These are phyloP conservation scores for Mesitornis unicolor DNA, from an alignment of 2,113 vertebrate species.

Conservation along the genomic window DNA sequence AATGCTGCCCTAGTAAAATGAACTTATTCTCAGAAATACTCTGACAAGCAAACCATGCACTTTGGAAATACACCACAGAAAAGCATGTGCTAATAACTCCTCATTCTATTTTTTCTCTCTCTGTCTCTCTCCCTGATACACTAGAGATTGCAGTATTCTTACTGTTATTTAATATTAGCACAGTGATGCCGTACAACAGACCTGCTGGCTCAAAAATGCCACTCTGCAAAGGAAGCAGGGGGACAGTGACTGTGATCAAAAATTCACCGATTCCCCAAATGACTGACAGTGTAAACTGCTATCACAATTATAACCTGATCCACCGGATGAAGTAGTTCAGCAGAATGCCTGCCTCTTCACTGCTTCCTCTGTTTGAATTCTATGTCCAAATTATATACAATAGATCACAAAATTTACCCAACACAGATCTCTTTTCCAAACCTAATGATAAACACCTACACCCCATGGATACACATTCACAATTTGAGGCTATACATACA, in stretches of 20 bases:
- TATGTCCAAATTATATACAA: too few species aligned
- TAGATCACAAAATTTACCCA: background rate
- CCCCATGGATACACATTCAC: background rate
- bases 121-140: background rate
- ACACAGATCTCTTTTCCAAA: background rate
- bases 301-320: slow-evolving; percentile 44
- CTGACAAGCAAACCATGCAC: background rate
- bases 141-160: slow-evolving; percentile 25
- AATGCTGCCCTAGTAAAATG: background rate
- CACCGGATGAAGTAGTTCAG: slow-evolving; percentile 18
- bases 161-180: too few species aligned
- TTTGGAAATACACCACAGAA: background rate
- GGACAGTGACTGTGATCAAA: background rate
- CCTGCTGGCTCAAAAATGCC: background rate
- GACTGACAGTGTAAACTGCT: slow-evolving; percentile 21
- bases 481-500: slow-evolving; percentile 18
- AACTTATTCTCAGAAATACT: background rate
- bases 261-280: background rate
- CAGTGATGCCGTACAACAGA: too few species aligned
- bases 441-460: background rate
- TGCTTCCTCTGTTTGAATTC: background rate
- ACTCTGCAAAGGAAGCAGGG: background rate
- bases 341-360: slow-evolving; percentile 12
- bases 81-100: background rate
- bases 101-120: background rate